Base-by-base conservation (phyloP, 2,888 invertebrate genomes). In the Danaus chrysippus region DNA sequence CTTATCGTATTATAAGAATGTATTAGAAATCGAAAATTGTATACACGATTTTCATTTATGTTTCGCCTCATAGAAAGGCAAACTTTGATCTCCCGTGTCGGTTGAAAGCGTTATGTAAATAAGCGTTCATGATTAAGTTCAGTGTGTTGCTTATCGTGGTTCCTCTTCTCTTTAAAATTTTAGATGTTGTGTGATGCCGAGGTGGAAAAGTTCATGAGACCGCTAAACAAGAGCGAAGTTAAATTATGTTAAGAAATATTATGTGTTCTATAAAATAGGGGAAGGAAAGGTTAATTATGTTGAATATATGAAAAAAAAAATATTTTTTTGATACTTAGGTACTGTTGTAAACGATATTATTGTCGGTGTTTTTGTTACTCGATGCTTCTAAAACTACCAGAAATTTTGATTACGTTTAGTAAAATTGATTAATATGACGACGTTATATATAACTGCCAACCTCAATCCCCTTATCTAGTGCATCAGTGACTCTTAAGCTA, bases 41-140 rank as follows among this genome's bases (percentile, higher is more conserved):
- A 46, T 5, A 8, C 46, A 46, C 9, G 11, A 49, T 17, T 49
- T 49, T 17, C 49, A 17, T 49, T 49, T 49, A 49, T n/a, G 17
- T 49, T 49, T 49, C 10, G 17, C 17, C 10, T 49, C 17, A 49
- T 17, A 17, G 49, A 3, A 17, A 49, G 49, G 49, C 17, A 85
- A 82, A 74, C 83, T 85, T 82, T 78, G 74, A 79, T 77, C 77
- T 74, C 73, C 74, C 75, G 79, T 82, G 75, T 79, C 76, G 76
- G 77, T 79, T 82, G 82, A 79, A 83, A 80, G 81, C 85, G 83
- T 87, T 87, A 88, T 88, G 88, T 86, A 87, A 88, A 88, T 86
- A 80, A 77, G 81, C 70, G 81, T 78, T 84, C 86, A 83, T 87
- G 86, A 88, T 88, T 84, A 86, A 87, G 86, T 87, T 76, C 70